phyloP scores from a whole-genome alignment of 1,140 invertebrate genomes.

The Hylyphantes graminicola region DNA sequence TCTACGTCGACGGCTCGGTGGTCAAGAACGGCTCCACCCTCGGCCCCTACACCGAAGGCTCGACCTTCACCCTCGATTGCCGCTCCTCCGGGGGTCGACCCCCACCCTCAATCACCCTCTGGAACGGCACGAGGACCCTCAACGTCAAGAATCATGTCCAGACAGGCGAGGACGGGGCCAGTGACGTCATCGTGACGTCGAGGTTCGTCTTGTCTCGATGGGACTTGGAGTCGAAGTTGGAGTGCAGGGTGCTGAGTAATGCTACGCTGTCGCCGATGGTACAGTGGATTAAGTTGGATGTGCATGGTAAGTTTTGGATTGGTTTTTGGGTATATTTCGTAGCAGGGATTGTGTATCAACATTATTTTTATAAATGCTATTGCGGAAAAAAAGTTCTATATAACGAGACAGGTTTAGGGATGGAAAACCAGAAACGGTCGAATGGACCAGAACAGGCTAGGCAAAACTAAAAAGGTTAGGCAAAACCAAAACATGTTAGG shows the following conservation, averaged over 20 bases:
- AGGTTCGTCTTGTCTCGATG: slow-evolving; percentile 71
- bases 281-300: slow-evolving; percentile 78
- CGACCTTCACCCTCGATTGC: slow-evolving; percentile 63
- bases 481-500: too few relatives aligned
- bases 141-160: slow-evolving; percentile 54
- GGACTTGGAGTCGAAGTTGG: slow-evolving; percentile 81
- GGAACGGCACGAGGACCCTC: slow-evolving; percentile 62
- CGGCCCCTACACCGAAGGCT: slow-evolving; percentile 63
- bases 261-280: slow-evolving; percentile 72
- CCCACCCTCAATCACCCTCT: slow-evolving; percentile 61
- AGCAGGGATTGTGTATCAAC: too few relatives aligned
- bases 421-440: too few relatives aligned
- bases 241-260: slow-evolving; percentile 72
- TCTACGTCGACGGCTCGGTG: slow-evolving; percentile 53
- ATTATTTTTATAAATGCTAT: too few relatives aligned
- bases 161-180: slow-evolving; percentile 30
- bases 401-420: too few relatives aligned
- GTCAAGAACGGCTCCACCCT: slow-evolving; percentile 52
- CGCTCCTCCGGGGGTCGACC: slow-evolving; percentile 63
- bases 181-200: slow-evolving; percentile 61
- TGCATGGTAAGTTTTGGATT: slow-evolving; percentile 78
- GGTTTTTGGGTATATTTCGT: not conserved
- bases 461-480: too few relatives aligned
- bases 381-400: too few relatives aligned
- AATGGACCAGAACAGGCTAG: too few relatives aligned